Evolutionary conservation across 2,888 invertebrate species (phyloP), one percentile per base, ranked within the genome.

Genomic region (Morpho deidamia): DNA sequence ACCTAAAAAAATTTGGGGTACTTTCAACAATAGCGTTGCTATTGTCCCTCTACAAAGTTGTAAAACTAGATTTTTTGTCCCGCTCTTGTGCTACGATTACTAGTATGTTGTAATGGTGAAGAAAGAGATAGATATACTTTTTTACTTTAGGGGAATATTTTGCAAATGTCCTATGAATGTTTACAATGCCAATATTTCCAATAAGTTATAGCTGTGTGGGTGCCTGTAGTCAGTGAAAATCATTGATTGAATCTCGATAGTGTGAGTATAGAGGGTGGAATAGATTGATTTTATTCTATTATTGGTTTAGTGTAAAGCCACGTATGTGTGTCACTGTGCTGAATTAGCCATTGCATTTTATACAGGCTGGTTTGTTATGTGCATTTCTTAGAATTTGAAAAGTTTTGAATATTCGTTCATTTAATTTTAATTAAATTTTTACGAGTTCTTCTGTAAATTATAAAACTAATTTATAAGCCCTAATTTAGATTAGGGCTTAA

Each of bases 1-100:
- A 86, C 88, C 86, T 84, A 88, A 89, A 89, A 88, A 88, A 88
- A 84, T 81, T 87, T 82, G 81, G 89, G 89, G 88, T 85, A 88
- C 84, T 79, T 80, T 74, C 76, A 88, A 89, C 88, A 89, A 89
- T 87, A 85, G 88, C 73, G 70, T 78, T 78, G 73, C 84, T 71
- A 85, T 84, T 88, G 88, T 88, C 84, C 86, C 86, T 86, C 74
- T 71, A 77, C 76, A 58, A 74, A 81, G 83, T 81, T 83, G 80
- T 83, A 81, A 82, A 81, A 78, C 78, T 72, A 72, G 75, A 66
- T 73, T 65, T 58, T 68, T 65, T 65, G 55, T 86, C 85, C 66
- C 74, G 56, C 63, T 86, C 76, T 69, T 44, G 60, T 68, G 53
- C 67, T 67, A 62, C 60, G 56, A 63, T 45, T 35, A 53, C 49